Evolutionary conservation across 2,888 invertebrate species (phyloP), one percentile per base, ranked within the genome.

Genomic region (Odontocerum albicorne): DNA sequence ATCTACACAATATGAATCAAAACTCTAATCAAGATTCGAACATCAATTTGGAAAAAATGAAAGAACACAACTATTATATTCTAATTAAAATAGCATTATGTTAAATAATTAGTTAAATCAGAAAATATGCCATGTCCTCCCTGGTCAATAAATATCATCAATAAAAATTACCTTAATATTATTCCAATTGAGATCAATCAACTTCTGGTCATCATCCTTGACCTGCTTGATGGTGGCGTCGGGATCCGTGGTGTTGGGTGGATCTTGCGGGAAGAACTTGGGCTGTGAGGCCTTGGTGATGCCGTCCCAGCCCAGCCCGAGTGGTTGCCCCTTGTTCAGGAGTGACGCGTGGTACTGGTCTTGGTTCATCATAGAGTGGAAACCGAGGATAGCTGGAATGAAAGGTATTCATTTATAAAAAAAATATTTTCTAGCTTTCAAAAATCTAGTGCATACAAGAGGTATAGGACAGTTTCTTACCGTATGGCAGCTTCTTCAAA

Each of bases 361-460:
- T 80, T 99, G 99, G 73, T 97, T 99, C 89, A 99, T 92, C 94
- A 99, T 97, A 61, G 97, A 97, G 79, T 99, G 98, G 85, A 99
- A 96, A 68, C 98, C 99, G 70, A 97, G 85, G 74, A 97, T 96
- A 72, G 96, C 97, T 93, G 76, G 2, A 78, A 77, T 59, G 45
- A 61, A 49, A 57, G 43, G 57, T 16, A 50, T 27, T 49, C 22
- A 42, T 44, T 19, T 40, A n/a, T n/a, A n/a, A n/a, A n/a, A n/a
- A n/a, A n/a, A n/a, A n/a, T n/a, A n/a, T n/a, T n/a, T n/a, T n/a
- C n/a, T n/a, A n/a, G n/a, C n/a, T n/a, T n/a, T n/a, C n/a, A n/a
- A n/a, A n/a, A n/a, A n/a, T n/a, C n/a, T n/a, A n/a, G n/a, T n/a
- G n/a, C n/a, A n/a, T n/a, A n/a, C n/a, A n/a, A n/a, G n/a, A n/a